Evolutionary conservation across 1,140 invertebrate species (phyloP), one percentile per base, ranked within the genome.

Genomic region (Nixonia krombeini): DNA sequence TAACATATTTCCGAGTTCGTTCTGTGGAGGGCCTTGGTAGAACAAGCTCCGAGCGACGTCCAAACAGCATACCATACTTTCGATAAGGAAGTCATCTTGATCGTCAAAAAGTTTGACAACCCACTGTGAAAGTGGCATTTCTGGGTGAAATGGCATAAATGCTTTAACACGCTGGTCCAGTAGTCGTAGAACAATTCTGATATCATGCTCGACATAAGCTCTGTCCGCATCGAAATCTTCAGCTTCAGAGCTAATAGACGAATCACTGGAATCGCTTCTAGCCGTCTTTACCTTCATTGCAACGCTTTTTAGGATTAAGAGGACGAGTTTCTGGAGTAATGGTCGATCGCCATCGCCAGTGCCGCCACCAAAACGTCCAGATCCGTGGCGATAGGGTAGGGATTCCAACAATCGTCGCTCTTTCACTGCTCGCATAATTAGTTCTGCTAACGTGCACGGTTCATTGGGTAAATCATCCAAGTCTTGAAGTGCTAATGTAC

Each of bases 251-350:
- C 92, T 91, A 18, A 93, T 88, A 0, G 92, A 93, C 8, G 91
- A 92, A 68, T 93, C 92, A 1, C 92, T 94, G 25, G 92, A 92
- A 80, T 95, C 93, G 72, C 91, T 93, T 47, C 93, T 87, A 63
- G 94, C 94, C 77, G 95, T 94, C 78, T 95, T 95, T 0, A 96
- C 93, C 0, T 93, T 96, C 1, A 96, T 93, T 2, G 94, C 94
- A 29, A 96, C 91, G 42, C 93, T 93, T 85, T 96, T 96, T 7
- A 96, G 82, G 47, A 96, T 92, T 38, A 96, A 81, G 1, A 96
- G 82, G 4, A 94, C 91, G 82, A 94, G 91, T 83, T 94, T 94
- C 74, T 96, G 93, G 12, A 96, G 80, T 62, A 95, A 86, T 0
- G 93, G 87, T 28, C 85, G 75, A 64, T 89, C 88, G 2, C 88